phyloP scores from a whole-genome alignment of 2,888 invertebrate genomes.

The Papilio demoleus region DNA sequence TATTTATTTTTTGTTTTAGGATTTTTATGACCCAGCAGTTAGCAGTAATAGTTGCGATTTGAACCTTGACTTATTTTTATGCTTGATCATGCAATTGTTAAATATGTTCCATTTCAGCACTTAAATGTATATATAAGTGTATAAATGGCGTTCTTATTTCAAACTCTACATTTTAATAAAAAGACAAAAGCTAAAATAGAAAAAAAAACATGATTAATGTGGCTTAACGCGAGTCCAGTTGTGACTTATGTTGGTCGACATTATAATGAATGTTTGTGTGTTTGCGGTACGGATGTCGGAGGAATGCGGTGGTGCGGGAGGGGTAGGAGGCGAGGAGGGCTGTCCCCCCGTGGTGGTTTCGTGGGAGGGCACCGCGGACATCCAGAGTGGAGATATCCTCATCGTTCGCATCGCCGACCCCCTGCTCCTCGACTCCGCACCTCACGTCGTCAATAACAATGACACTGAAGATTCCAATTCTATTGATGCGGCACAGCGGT shows the following conservation, averaged over 20 bases:
- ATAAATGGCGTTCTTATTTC: background rate
- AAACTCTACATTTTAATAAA: slow-evolving; percentile 3
- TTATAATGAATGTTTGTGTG: slow-evolving; percentile 47
- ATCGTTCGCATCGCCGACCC: slow-evolving; percentile 88
- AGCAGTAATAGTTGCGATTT: background rate
- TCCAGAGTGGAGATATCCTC: slow-evolving; percentile 88
- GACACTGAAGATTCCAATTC: slow-evolving; percentile 58
- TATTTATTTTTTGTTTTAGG: background rate
- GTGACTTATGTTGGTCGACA: slow-evolving; percentile 30
- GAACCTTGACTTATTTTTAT: background rate
- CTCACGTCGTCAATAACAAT: slow-evolving; percentile 56
- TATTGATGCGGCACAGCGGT: slow-evolving; percentile 66
- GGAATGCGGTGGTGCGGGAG: slow-evolving; percentile 62
- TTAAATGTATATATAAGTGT: background rate
- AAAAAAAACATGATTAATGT: slow-evolving; percentile 12
- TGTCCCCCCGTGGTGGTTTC: slow-evolving; percentile 84
- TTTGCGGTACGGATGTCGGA: slow-evolving; percentile 73
- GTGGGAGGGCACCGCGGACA: slow-evolving; percentile 87
- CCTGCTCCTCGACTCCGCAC: slow-evolving; percentile 73
- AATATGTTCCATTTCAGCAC: background rate
- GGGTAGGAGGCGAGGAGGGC: slow-evolving; percentile 66
- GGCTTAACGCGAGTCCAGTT: background rate
- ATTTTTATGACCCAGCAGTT: too few relatives aligned
- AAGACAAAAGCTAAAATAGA: slow-evolving; percentile 10
- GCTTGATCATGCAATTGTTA: background rate